phyloP scores from a whole-genome alignment of 2,113 vertebrate species.

The Glaucomys volans region DNA sequence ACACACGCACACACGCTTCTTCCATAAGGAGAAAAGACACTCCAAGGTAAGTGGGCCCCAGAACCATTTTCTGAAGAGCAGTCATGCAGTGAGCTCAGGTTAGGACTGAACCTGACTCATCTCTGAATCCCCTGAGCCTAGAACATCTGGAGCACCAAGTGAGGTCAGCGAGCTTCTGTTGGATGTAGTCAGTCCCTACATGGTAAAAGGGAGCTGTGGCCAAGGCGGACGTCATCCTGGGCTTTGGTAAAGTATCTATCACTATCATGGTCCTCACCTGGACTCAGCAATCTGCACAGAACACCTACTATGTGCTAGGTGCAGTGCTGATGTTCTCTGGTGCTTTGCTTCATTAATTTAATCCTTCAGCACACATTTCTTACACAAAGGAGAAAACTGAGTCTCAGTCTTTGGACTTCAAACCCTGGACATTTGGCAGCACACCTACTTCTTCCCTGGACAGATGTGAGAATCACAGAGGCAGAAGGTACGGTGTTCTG shows the following conservation, averaged over 20 bases:
- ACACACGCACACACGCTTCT: too few relatives aligned
- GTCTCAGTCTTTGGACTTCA: background rate
- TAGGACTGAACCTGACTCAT: background rate
- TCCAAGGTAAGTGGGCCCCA: background rate
- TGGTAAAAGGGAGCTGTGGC: background rate
- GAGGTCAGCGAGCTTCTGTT: background rate
- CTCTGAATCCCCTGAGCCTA: background rate
- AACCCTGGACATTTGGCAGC: background rate
- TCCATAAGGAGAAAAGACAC: background rate
- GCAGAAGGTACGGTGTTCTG: background rate
- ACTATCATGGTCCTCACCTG: too few relatives aligned
- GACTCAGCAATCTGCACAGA: background rate
- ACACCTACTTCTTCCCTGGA: background rate
- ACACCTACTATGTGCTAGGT: background rate
- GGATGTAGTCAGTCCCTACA: background rate
- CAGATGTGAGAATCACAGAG: background rate
- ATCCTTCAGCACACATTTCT: background rate
- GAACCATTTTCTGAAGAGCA: background rate
- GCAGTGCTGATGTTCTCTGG: background rate
- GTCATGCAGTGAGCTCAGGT: background rate
- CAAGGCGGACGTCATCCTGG: background rate
- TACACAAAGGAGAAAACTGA: background rate
- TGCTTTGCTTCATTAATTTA: background rate
- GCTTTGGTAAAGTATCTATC: background rate
- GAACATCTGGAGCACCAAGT: accelerated